A percentile compares a stretch with the other conserved stretches of the same genome.
Evolutionary conservation across 2,797 vertebrate species (phyloP).

Genomic region (Malacoctenus gilli): DNA sequence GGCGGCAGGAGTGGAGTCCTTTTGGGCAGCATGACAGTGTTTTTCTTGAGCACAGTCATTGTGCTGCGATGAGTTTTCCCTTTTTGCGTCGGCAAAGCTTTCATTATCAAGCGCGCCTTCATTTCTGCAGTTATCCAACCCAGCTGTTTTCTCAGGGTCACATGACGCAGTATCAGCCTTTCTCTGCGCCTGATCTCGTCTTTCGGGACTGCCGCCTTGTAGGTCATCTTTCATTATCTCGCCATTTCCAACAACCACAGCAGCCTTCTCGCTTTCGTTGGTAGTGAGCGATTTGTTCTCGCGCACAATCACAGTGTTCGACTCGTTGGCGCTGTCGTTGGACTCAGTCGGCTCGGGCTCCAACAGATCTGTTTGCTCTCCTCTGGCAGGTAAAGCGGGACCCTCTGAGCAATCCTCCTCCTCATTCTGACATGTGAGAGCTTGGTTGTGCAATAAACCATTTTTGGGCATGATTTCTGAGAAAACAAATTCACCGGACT

Average conservation of each 20-base stretch:
- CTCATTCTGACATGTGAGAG: slow-evolving; percentile 56
- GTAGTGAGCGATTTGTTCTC: slow-evolving; percentile 45
- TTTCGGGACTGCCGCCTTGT: slow-evolving; percentile 28
- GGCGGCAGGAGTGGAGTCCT: slow-evolving; percentile 30
- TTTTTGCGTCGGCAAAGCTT: slow-evolving; percentile 28
- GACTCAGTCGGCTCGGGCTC: slow-evolving; percentile 42
- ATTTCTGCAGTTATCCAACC: slow-evolving; percentile 42
- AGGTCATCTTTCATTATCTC: slow-evolving; percentile 48
- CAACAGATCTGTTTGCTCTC: slow-evolving; percentile 49
- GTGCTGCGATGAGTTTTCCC: slow-evolving; percentile 32
- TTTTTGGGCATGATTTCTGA: slow-evolving; percentile 81
- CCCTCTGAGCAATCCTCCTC: slow-evolving; percentile 68
- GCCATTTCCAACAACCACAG: slow-evolving; percentile 48
- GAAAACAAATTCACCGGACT: slow-evolving; percentile 72
- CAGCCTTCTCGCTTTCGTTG: slow-evolving; percentile 37
- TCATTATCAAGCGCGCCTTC: slow-evolving; percentile 23
- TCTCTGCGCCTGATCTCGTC: slow-evolving; percentile 29
- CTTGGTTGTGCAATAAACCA: slow-evolving; percentile 76
- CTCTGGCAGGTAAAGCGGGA: slow-evolving; percentile 77
- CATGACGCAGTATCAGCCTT: slow-evolving; percentile 19
- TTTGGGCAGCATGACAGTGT: slow-evolving; percentile 30
- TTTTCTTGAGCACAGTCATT: slow-evolving; percentile 41
- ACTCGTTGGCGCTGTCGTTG: slow-evolving; percentile 38
- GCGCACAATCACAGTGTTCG: slow-evolving; percentile 46
- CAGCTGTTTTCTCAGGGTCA: slow-evolving; percentile 18